Evolutionary conservation across 2,888 invertebrate genomes (phyloP).

Genomic region (Ptychoptera albimana): DNA sequence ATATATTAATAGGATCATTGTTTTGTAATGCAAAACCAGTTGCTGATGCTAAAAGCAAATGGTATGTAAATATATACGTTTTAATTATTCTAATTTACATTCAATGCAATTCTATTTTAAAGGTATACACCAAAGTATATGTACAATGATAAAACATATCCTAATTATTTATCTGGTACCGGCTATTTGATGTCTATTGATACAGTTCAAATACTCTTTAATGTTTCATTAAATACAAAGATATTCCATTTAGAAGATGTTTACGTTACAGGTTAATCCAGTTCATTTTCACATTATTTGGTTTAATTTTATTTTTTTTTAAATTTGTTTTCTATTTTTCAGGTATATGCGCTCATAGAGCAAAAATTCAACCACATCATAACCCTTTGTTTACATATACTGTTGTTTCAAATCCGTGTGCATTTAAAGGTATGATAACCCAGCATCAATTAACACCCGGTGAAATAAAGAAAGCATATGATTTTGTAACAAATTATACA

Average conservation of each 20-base stretch:
- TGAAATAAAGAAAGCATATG: slow-evolving; percentile 30
- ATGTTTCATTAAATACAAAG: slow-evolving; percentile 47
- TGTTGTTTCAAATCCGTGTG: slow-evolving; percentile 31
- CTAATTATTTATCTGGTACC: slow-evolving; percentile 67
- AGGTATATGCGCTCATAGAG: slow-evolving; percentile 46
- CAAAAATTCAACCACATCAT: slow-evolving; percentile 41
- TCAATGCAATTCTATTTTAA: slow-evolving; percentile 6
- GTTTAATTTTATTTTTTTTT: not conserved
- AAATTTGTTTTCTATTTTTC: slow-evolving; percentile 1
- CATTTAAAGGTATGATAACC: slow-evolving; percentile 35
- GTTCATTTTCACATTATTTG: slow-evolving; percentile 1
- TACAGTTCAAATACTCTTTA: slow-evolving; percentile 46
- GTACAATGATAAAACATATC: slow-evolving; percentile 54
- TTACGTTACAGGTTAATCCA: slow-evolving; percentile 53
- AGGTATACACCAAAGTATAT: slow-evolving; percentile 70
- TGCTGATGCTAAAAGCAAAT: slow-evolving; percentile 55
- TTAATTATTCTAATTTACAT: not conserved
- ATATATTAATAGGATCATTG: slow-evolving; percentile 55
- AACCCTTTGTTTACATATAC: slow-evolving; percentile 42
- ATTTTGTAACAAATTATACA: slow-evolving; percentile 22
- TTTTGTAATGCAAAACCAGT: slow-evolving; percentile 66
- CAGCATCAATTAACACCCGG: slow-evolving; percentile 37
- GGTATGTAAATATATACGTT: slow-evolving; percentile 32
- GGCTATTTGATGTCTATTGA: slow-evolving; percentile 60
- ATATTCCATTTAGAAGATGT: slow-evolving; percentile 66